phyloP scores from a whole-genome alignment of 2,888 invertebrate genomes.

The Copidosoma aretas region DNA sequence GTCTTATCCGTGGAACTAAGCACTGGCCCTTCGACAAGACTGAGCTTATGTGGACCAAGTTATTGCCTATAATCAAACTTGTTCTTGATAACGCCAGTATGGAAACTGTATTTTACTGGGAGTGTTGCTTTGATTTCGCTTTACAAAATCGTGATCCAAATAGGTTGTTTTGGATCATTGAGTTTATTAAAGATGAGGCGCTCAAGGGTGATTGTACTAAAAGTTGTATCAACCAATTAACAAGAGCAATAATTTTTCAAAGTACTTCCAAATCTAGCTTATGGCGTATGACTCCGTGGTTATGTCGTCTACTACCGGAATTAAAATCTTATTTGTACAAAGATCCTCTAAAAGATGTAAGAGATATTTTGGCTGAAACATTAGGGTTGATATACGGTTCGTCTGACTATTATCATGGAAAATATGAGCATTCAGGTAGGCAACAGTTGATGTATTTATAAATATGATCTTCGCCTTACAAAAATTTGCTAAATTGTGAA shows the following conservation, averaged over 20 bases:
- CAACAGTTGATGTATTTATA: too few relatives aligned
- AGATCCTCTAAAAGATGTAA: slow-evolving; percentile 84
- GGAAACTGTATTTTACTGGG: slow-evolving; percentile 78
- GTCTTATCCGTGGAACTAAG: slow-evolving; percentile 78
- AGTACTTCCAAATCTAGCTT: slow-evolving; percentile 75
- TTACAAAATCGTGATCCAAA: slow-evolving; percentile 77
- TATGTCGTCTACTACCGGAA: slow-evolving; percentile 66
- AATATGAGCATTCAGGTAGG: too few relatives aligned
- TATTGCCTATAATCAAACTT: slow-evolving; percentile 70
- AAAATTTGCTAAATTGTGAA: too few relatives aligned
- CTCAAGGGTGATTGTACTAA: slow-evolving; percentile 61
- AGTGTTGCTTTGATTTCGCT: slow-evolving; percentile 73
- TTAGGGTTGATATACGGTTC: slow-evolving; percentile 61
- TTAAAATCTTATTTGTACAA: slow-evolving; percentile 69
- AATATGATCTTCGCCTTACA: too few relatives aligned
- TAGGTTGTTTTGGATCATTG: slow-evolving; percentile 68
- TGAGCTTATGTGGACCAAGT: slow-evolving; percentile 67
- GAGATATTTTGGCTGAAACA: slow-evolving; percentile 75
- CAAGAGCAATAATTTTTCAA: slow-evolving; percentile 76
- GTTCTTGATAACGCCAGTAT: slow-evolving; percentile 74
- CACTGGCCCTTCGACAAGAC: slow-evolving; percentile 78
- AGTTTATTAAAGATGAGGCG: slow-evolving; percentile 72
- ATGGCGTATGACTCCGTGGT: slow-evolving; percentile 78
- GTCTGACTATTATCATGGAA: too few relatives aligned
- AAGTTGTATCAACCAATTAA: slow-evolving; percentile 70